These are phyloP conservation scores for Bombylius major DNA, from an alignment of 2,888 invertebrate species.

Conservation along the genomic window DNA sequence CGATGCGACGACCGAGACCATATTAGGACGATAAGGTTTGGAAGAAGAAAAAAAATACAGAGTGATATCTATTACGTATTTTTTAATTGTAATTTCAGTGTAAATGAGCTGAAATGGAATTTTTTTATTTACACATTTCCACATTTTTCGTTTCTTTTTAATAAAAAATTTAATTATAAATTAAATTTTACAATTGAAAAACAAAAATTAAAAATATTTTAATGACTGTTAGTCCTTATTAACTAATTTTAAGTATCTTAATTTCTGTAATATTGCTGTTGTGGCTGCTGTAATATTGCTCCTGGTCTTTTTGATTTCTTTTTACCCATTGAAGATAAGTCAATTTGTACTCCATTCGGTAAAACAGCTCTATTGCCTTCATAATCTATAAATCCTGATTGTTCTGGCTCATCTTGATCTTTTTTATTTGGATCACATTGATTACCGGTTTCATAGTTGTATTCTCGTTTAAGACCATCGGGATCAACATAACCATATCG, in stretches of 20 bases:
- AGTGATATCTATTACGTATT: too few relatives aligned
- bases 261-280: conserved; percentile 15
- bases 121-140: conserved; percentile 5
- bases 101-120: neutral
- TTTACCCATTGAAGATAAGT: conserved; percentile 56
- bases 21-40: conserved; percentile 24
- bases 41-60: too few relatives aligned
- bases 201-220: neutral
- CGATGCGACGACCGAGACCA: conserved; percentile 48
- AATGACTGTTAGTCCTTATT: neutral
- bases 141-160: neutral
- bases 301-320: conserved; percentile 53
- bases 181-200: neutral
- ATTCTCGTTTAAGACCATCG: conserved; percentile 68
- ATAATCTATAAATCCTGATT: conserved; percentile 58
- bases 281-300: conserved; percentile 18
- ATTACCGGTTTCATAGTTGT: conserved; percentile 70
- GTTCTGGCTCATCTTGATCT: conserved; percentile 38
- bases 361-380: conserved; percentile 59
- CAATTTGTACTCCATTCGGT: conserved; percentile 58
- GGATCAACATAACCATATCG: conserved; percentile 78
- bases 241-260: conserved; percentile 1
- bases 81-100: neutral
- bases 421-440: conserved; percentile 42
- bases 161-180: neutral